Evolutionary conservation across 2,113 vertebrate genomes (phyloP).

Genomic region (Mellivora capensis): DNA sequence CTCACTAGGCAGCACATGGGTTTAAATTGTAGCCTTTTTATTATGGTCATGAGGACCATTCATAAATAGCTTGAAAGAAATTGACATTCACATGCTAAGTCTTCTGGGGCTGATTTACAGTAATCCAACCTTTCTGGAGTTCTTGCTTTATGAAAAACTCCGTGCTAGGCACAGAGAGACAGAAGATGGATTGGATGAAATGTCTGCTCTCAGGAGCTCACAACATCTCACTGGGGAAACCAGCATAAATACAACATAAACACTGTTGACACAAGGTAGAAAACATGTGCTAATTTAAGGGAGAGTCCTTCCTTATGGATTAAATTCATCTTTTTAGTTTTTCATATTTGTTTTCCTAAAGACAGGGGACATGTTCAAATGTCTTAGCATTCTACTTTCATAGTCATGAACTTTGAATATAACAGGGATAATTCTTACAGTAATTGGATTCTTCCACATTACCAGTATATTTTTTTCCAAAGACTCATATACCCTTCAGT

Average conservation of each 20-base stretch:
- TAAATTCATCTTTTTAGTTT: neutral
- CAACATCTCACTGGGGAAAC: neutral
- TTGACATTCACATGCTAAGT: neutral
- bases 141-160: neutral
- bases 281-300: neutral
- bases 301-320: neutral
- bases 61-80: neutral
- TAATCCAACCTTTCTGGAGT: neutral
- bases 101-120: neutral
- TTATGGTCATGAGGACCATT: neutral
- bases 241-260: neutral
- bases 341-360: conserved; percentile 7
- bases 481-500: neutral
- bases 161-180: neutral
- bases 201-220: neutral
- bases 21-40: neutral
- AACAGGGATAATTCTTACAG: neutral
- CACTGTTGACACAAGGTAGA: neutral
- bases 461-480: neutral
- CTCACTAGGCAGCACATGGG: neutral
- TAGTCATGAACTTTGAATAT: neutral
- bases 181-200: neutral
- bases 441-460: neutral
- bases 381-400: neutral
- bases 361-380: neutral